Evolutionary conservation across 2,113 vertebrate genomes (phyloP), one percentile per base, ranked within the genome.

Genomic region (Xiphorhynchus elegans): DNA sequence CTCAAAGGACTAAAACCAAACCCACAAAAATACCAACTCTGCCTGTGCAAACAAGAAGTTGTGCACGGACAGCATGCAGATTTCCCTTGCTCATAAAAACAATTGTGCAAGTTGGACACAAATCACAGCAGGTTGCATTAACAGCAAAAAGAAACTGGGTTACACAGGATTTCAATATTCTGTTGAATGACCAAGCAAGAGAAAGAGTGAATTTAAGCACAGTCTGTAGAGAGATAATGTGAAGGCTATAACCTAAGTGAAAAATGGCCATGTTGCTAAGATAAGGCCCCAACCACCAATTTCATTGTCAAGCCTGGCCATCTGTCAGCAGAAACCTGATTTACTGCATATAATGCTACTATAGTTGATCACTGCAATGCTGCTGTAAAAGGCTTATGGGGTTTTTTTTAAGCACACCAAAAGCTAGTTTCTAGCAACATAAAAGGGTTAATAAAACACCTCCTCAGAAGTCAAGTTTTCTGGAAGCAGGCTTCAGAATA

Each of bases 311-410:
- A 95, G 79, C 75, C 82, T 70, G 72, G 87, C 90, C 85, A 96
- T 96, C 93, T 91, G 93, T 95, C 93, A 97, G 84, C 85, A 94
- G 75, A 97, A 95, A 97, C 79, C 76, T 93, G 91, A 96, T 97
- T 92, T 93, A 96, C 91, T 95, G 79, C 59, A 83, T 63, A 96
- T 92, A 93, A 95, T 89, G 58, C 79, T 90, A 91, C 92, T 95
- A 84, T 37, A 78, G 76, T 77, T 87, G 94, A 95, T 96, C 91
- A 95, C 88, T 88, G 66, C 75, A 86, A 16, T 42, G 76, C 83
- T 88, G 72, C 63, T 93, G 77, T 90, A 86, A 80, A 93, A 90
- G 79, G 37, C 68, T 90, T 55, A 33, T 1, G 14, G 39, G 29
- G 11, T 1, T 58, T 87, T 81, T 82, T 90, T 80, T 67, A 90